These are phyloP conservation scores for Lomographa bimaculata DNA, from an alignment of 2,888 invertebrate genomes.

Conservation along the genomic window DNA sequence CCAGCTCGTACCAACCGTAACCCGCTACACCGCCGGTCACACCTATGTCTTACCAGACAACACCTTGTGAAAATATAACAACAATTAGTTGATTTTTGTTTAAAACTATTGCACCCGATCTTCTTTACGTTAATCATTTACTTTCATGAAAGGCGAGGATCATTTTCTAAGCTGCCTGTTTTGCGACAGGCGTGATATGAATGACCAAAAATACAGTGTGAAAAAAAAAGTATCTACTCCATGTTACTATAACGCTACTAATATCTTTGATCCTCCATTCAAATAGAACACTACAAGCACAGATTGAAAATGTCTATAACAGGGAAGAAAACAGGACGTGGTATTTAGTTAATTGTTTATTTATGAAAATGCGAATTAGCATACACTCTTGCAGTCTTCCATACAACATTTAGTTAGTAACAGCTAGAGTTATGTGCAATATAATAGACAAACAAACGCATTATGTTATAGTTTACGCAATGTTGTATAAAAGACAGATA, in stretches of 20 bases:
- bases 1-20: slow-evolving; percentile 68
- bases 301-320: slow-evolving; percentile 49
- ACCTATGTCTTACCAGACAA: slow-evolving; percentile 83
- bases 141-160: slow-evolving; percentile 67
- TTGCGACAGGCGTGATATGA: slow-evolving; percentile 60
- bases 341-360: slow-evolving; percentile 32
- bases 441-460: too few species aligned
- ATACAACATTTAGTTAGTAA: slow-evolving; percentile 48
- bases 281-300: slow-evolving; percentile 71
- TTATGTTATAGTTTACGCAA: slow-evolving; percentile 24
- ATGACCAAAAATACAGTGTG: slow-evolving; percentile 61
- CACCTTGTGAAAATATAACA: slow-evolving; percentile 83
- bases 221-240: slow-evolving; percentile 62
- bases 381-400: slow-evolving; percentile 68
- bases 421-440: slow-evolving; percentile 2
- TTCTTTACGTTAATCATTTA: slow-evolving; percentile 48
- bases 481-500: slow-evolving; percentile 58
- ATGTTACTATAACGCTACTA: slow-evolving; percentile 65
- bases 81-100: slow-evolving; percentile 80
- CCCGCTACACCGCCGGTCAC: slow-evolving; percentile 76
- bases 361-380: slow-evolving; percentile 52
- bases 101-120: slow-evolving; percentile 67
- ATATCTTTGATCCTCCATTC: slow-evolving; percentile 68
- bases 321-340: slow-evolving; percentile 69
- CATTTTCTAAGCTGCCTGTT: slow-evolving; percentile 63